Base-by-base conservation (phyloP, 2,797 vertebrate genomes). In the Gymnothorax javanicus region DNA sequence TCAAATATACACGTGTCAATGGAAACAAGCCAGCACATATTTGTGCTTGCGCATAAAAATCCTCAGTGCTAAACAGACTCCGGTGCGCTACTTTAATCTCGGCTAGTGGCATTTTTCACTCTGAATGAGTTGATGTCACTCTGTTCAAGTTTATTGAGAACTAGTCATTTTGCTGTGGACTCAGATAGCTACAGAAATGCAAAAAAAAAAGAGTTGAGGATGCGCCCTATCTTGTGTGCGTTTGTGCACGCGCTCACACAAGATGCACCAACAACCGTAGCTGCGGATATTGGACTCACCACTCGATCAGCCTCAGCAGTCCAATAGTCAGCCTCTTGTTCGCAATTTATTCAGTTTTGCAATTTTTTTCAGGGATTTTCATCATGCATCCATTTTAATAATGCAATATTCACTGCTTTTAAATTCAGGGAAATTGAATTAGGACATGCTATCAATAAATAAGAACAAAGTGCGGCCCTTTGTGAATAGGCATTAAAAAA, bases 401-500 rank as follows among this genome's bases (percentile, higher is more conserved):
- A 67, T 86, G 77, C 60, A 67, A 67, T 9, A 56, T 86, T 86
- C 13, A 52, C 50, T 64, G 60, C 50, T 43, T 57, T 82, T 57
- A 56, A 82, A 82, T 82, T 58, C 23, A 82, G 56, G 54, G 23
- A 82, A 82, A 82, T 58, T 57, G 54, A 82, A 52, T 58, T 58
- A 82, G 54, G 58, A 82, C 52, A 82, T 52, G 23, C 54, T 15
- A 82, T 82, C 81, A 79, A 77, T 79, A 59, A 71, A 79, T 67
- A 20, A 62, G 15, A 67, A 64, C n/a, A 33, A 86, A 84, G 90
- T 84, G 79, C 54, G 54, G 84, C 91, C 89, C 89, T 89, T 62
- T 87, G 88, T 89, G 87, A 82, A 73, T 84, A 81, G 57, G 86
- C 77, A 91, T 87, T 92, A 93, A 92, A 92, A 88, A 89, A 90